These are phyloP conservation scores for Galleria mellonella DNA, from an alignment of 1,140 invertebrate genomes.

Conservation along the genomic window DNA sequence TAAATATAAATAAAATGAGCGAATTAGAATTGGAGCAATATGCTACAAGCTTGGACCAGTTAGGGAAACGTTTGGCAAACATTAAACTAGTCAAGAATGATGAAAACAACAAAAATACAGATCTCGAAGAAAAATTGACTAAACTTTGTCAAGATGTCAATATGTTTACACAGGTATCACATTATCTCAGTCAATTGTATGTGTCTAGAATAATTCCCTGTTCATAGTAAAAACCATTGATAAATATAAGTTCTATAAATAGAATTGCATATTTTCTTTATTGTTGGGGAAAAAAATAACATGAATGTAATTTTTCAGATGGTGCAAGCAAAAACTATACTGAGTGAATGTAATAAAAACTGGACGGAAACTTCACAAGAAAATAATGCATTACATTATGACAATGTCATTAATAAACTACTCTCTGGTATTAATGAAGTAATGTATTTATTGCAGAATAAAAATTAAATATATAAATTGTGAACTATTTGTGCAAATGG, in stretches of 20 bases:
- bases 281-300: no score
- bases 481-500: no score
- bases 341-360: conserved; percentile 38
- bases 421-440: conserved; percentile 49
- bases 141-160: conserved; percentile 49
- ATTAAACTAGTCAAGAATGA: conserved; percentile 37
- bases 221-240: no score
- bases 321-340: conserved; percentile 37
- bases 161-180: conserved; percentile 47
- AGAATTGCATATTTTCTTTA: no score
- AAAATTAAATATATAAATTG: conserved; percentile 16
- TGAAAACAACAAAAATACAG: conserved; percentile 24
- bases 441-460: conserved; percentile 44
- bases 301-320: conserved; percentile 33
- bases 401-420: conserved; percentile 47
- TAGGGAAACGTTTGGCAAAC: conserved; percentile 40
- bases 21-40: conserved; percentile 39
- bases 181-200: no score
- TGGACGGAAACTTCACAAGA: conserved; percentile 19
- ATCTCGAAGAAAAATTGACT: conserved; percentile 45
- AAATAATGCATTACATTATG: conserved; percentile 30
- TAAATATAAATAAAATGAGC: conserved; percentile 14
- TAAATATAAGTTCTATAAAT: no score
- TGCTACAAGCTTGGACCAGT: conserved; percentile 43
- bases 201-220: no score